Base-by-base conservation (phyloP, 1,140 invertebrate species). In the Drosophila kikkawai region DNA sequence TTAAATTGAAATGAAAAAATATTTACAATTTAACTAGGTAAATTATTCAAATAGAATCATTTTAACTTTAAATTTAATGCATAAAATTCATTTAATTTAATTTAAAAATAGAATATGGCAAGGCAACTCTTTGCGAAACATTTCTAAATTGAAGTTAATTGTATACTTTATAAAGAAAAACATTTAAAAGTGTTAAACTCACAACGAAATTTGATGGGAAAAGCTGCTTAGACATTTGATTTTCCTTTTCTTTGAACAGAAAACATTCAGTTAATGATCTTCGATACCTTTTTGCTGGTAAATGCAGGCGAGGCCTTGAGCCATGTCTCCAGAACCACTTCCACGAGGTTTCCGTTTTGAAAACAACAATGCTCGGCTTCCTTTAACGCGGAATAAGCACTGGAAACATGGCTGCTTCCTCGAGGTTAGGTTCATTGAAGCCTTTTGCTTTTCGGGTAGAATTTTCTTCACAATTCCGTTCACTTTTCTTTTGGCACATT, bases 401-500 rank as follows among this genome's bases (percentile, higher is more conserved):
- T 56, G 9, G 13, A 39, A 56, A 39, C 53, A 56, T 56, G 37
- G 37, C 53, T n/a, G 53, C 7, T 37, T 11, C 19, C 19, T 56
- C 55, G 36, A 13, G 56, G 36, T 26, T 26, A 39, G 56, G 63
- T 7, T 7, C 17, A 17, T 65, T 56, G 9, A 42, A 34, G 32
- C 60, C 50, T 29, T 69, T 69, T 58, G 65, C 74, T 65, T 58
- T 58, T 63, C 13, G 29, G 32, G 39, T 13, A 17, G 3, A 8
- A 13, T 12, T 53, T 41, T 59, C 42, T 34, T 48, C 50, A 74
- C 81, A 63, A 63, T 55, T 59, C 12, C 34, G 8, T 68, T 44
- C 67, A 69, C 67, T 66, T 66, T 68, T 41, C 22, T 37, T 64
- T 53, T 32, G 34, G 44, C 83, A 85, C 74, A 50, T 39, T 17